These are phyloP conservation scores for Oryzias sinensis DNA, from an alignment of 2,797 vertebrate genomes.

Conservation along the genomic window DNA sequence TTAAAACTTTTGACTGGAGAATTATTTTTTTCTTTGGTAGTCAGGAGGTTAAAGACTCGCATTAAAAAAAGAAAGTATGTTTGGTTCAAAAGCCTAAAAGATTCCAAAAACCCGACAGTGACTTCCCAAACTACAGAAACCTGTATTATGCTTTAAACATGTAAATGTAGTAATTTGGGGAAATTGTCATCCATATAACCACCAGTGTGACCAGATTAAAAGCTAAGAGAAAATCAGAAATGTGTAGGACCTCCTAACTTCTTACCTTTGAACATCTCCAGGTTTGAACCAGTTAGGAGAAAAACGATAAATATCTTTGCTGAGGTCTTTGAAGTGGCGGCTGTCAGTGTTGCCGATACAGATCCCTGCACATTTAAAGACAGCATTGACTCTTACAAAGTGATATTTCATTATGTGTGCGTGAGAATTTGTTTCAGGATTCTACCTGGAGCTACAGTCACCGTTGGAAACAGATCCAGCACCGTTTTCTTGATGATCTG, in stretches of 20 bases:
- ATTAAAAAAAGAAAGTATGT: too few relatives aligned
- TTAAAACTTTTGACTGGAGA: too few relatives aligned
- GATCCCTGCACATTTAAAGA: constrained; percentile 75
- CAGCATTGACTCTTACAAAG: background rate
- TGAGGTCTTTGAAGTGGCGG: constrained; percentile 85
- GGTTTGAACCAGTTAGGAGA: constrained; percentile 78
- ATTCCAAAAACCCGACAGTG: too few relatives aligned
- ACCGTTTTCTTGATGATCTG: constrained; percentile 88
- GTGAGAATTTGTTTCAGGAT: background rate
- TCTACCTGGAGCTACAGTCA: constrained; percentile 86
- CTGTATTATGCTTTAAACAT: too few relatives aligned
- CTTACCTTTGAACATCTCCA: constrained; percentile 82
- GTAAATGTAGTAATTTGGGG: too few relatives aligned
- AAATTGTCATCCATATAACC: too few relatives aligned
- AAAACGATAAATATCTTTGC: constrained; percentile 85
- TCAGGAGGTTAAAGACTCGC: too few relatives aligned
- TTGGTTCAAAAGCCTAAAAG: too few relatives aligned
- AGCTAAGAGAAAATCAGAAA: too few relatives aligned
- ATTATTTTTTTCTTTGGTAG: too few relatives aligned
- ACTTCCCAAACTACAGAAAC: too few relatives aligned
- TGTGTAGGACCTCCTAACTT: background rate
- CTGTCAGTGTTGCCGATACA: constrained; percentile 92
- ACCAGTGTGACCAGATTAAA: too few relatives aligned
- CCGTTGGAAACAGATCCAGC: constrained; percentile 83
- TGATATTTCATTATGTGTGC: background rate